Conservation (phyloP, 2,113 vertebrate genomes). For the Anarhynchus alexandrinus region DNA sequence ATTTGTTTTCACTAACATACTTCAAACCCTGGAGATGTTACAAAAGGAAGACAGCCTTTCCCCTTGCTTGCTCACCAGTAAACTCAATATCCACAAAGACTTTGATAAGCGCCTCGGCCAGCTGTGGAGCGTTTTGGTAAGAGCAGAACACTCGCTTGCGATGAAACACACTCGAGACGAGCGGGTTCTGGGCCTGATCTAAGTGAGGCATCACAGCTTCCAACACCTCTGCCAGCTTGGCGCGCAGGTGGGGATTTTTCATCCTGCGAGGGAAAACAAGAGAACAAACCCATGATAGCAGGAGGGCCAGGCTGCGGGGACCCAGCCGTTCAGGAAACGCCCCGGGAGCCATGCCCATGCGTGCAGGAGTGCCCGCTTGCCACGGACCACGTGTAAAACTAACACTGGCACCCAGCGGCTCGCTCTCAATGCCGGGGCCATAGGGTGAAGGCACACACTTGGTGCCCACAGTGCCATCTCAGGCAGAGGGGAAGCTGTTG, state of each 20-base stretch:
- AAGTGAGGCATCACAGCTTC: slow-evolving; percentile 98
- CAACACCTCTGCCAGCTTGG: slow-evolving; percentile 94
- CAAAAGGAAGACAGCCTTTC: neutral
- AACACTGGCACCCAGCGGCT: neutral
- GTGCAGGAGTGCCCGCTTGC: neutral
- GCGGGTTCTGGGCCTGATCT: slow-evolving; percentile 79
- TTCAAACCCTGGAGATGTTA: neutral
- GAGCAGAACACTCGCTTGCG: slow-evolving; percentile 92
- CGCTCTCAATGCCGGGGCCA: neutral
- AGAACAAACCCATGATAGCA: neutral
- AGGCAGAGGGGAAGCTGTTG: neutral
- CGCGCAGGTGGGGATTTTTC: slow-evolving; percentile 97
- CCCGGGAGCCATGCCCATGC: neutral
- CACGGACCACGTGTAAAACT: neutral
- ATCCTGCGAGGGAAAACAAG: slow-evolving; percentile 74
- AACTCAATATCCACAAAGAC: slow-evolving; percentile 99
- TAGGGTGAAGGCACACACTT: neutral
- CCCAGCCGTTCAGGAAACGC: neutral
- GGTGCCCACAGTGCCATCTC: neutral
- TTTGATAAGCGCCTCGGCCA: slow-evolving; percentile 93
- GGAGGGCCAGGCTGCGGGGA: neutral
- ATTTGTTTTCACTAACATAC: neutral
- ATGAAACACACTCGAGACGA: slow-evolving; percentile 87
- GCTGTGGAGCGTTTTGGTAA: slow-evolving; percentile 82
- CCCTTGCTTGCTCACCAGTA: slow-evolving; percentile 73